Evolutionary conservation across 2,113 vertebrate genomes (phyloP), one percentile per base, ranked within the genome.

Genomic region (Microcebus tavaratra): DNA sequence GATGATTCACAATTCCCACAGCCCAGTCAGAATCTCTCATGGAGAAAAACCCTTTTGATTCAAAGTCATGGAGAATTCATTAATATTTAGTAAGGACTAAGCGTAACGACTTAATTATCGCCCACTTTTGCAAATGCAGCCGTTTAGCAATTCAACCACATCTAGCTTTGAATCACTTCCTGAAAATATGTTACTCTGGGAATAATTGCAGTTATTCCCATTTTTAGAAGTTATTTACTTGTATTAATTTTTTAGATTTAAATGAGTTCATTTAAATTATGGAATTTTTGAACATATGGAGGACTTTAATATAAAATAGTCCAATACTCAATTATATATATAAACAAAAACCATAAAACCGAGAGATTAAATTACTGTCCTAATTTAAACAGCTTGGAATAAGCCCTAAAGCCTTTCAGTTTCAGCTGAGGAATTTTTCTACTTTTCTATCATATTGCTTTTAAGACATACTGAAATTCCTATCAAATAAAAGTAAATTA

Each of bases 51-150:
- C 1, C 83, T 76, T 97, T 61, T 34, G 61, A 93, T 83, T 94
- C 97, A 94, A 95, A 97, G 83, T 90, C 86, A 72, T 83, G 48
- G 83, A 97, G 83, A 96, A 95, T 76, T 73, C 80, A 84, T 95
- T 96, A 97, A 97, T 95, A 97, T 94, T 97, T 97, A 98, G 97
- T 96, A 96, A 31, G 42, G 36, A 53, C 59, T 61, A 89, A 96
- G 75, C 80, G 6, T 98, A 73, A 96, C 4, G 73, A 97, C 91
- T 78, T 23, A 96, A 93, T 98, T 97, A 86, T 89, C 57, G 0
- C 94, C 93, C 98, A 96, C 81, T 95, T 90, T 42, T 95, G 82
- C 55, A 89, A 96, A 96, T 78, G 45, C 36, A 97, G 73, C 50
- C 8, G 82, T 97, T 98, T 97, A 91, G 94, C 78, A 97, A 94